Evolutionary conservation across 2,888 invertebrate species (phyloP).

Genomic region (Caenorhabditis becei): DNA sequence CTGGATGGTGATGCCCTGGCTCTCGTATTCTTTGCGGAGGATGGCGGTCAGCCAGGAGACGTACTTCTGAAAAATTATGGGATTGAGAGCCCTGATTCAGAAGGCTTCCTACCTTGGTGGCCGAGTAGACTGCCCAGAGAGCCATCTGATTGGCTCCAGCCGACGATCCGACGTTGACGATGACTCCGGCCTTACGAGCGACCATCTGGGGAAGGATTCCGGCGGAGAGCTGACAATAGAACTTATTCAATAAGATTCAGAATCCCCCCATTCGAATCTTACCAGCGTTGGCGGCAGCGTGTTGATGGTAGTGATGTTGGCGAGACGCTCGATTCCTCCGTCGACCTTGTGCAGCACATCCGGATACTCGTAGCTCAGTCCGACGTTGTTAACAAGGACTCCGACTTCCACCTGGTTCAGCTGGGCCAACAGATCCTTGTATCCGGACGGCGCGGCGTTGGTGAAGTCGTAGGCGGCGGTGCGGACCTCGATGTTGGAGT

Average conservation of each 20-base stretch:
- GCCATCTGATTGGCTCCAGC: conserved; percentile 88
- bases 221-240: conserved; percentile 86
- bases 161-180: conserved; percentile 93
- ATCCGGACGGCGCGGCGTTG: conserved; percentile 68
- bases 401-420: conserved; percentile 76
- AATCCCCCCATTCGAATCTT: not conserved
- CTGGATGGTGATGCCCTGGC: conserved; percentile 82
- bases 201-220: conserved; percentile 91
- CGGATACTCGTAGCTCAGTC: conserved; percentile 90
- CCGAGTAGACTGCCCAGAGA: conserved; percentile 87
- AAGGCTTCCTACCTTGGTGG: conserved; percentile 90
- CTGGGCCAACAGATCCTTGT: conserved; percentile 73
- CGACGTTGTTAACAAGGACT: conserved; percentile 90
- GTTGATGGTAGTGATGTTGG: conserved; percentile 87
- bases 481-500: conserved; percentile 70
- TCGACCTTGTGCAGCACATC: conserved; percentile 83
- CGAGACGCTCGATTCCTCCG: conserved; percentile 75
- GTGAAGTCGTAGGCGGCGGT: conserved; percentile 79
- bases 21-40: conserved; percentile 82
- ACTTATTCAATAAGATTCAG: conserved; percentile 26
- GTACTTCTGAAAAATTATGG: conserved; percentile 78
- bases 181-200: conserved; percentile 88
- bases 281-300: conserved; percentile 87
- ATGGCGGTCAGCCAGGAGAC: conserved; percentile 79
- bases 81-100: too few species aligned